Base-by-base conservation (phyloP, 2,888 invertebrate genomes). In the Autographa gamma region DNA sequence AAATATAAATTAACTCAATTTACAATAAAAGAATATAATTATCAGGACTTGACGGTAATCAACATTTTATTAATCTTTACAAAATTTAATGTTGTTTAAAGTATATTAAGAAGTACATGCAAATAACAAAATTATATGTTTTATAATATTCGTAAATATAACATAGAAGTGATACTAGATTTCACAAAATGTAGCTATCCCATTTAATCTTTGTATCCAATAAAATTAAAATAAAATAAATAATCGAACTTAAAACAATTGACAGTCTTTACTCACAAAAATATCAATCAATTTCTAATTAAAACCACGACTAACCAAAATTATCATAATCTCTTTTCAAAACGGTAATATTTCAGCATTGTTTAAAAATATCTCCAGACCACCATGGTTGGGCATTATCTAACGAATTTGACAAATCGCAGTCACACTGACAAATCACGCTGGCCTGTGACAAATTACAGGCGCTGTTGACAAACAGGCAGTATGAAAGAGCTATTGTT, bases 361-460 rank as follows among this genome's bases (percentile, higher is more conserved):
- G 54, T 71, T n/a, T 61, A 71, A 48, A 80, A 34, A 25, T 70
- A 68, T 71, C 73, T 4, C 68, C 62, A 72, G 85, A 77, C 81
- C 85, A 83, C 80, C 87, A 79, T 86, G 83, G 89, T 85, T 76
- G 81, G 58, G 71, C 73, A 69, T 85, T 88, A 89, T 88, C 86
- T 79, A 85, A 89, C 89, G 86, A 85, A 84, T 87, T 90, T 93
- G 92, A 93, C 92, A 92, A 93, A 92, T 92, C 83, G 88, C 76
- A 79, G 80, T 84, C 86, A 76, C 76, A 63, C 71, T 89, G 91
- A 92, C 90, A 89, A 90, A 92, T 91, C 73, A 86, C 78, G 71
- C 66, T 66, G 41, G 62, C 38, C 48, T 70, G 67, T 83, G 82
- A 82, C 79, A 82, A 81, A 82, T 82, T 71, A 83, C 71, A 34